Evolutionary conservation across 2,113 vertebrate genomes (phyloP).

Genomic region (Corythoichthys haematopterus): DNA sequence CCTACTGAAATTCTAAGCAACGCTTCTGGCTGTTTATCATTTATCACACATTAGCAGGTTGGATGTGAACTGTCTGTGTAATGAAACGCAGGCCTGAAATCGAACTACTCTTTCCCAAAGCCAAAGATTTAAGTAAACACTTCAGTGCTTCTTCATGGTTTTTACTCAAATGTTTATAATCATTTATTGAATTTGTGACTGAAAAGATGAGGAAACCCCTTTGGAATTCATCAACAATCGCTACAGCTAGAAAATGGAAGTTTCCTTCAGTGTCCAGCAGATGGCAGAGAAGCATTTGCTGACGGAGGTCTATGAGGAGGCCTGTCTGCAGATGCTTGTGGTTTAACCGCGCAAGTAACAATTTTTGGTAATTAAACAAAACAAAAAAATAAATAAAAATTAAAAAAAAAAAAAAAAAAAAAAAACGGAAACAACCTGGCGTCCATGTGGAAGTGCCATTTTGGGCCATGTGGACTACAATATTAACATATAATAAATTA

Average conservation of each 20-base stretch:
- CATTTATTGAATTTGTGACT: neutral
- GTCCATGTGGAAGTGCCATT: too few relatives aligned
- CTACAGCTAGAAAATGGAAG: neutral
- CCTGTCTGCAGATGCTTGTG: neutral
- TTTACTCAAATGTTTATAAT: constrained; percentile 10
- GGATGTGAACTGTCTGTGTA: constrained; percentile 16
- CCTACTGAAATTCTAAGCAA: constrained; percentile 35
- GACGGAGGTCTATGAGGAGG: neutral
- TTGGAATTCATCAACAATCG: neutral
- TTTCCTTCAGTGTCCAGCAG: constrained; percentile 42
- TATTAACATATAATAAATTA: too few relatives aligned
- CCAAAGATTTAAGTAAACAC: constrained; percentile 18
- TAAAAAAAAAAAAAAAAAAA: too few relatives aligned
- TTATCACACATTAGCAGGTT: constrained; percentile 49
- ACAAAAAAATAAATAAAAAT: too few relatives aligned
- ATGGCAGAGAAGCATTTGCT: constrained; percentile 32
- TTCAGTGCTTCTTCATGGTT: neutral
- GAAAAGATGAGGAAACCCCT: neutral
- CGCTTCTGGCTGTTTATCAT: constrained; percentile 41
- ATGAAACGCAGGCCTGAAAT: constrained; percentile 24
- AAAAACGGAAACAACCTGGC: too few relatives aligned
- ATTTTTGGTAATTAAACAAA: neutral
- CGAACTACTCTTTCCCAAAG: neutral
- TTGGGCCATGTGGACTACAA: too few relatives aligned
- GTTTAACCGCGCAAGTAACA: too few relatives aligned